These are phyloP conservation scores for Chrysopa pallens DNA, from an alignment of 1,140 invertebrate genomes.

Conservation along the genomic window DNA sequence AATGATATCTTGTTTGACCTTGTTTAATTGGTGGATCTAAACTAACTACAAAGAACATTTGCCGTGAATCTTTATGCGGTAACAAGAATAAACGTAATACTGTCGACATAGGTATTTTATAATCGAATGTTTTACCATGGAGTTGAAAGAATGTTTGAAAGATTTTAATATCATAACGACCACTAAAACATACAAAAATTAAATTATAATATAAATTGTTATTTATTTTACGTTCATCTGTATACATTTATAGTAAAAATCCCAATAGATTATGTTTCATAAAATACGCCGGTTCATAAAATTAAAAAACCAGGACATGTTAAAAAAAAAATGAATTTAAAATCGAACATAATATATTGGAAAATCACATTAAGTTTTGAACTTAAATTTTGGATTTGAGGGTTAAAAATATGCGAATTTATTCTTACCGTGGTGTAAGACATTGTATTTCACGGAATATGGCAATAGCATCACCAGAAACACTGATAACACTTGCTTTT, in stretches of 20 bases:
- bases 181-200: constrained; percentile 41
- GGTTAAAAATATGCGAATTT: no score
- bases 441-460: constrained; percentile 95
- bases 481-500: constrained; percentile 94
- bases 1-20: constrained; percentile 94
- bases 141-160: constrained; percentile 96
- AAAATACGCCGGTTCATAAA: no score
- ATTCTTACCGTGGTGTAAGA: constrained; percentile 77
- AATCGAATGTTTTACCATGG: constrained; percentile 99
- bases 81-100: constrained; percentile 86
- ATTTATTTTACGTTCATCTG: no score
- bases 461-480: constrained; percentile 93
- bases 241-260: no score
- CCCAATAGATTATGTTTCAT: no score
- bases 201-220: no score
- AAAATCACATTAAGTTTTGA: not conserved
- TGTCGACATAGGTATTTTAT: constrained; percentile 96
- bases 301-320: constrained; percentile 5
- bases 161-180: constrained; percentile 98
- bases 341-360: constrained; percentile 1
- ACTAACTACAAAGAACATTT: constrained; percentile 98
- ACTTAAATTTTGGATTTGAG: no score
- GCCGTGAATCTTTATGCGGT: constrained; percentile 93
- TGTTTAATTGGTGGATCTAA: constrained; percentile 99
- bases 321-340: constrained; percentile 1